These are phyloP conservation scores for Eudyptes chrysolophus DNA, from an alignment of 2,113 vertebrate genomes.

Conservation along the genomic window DNA sequence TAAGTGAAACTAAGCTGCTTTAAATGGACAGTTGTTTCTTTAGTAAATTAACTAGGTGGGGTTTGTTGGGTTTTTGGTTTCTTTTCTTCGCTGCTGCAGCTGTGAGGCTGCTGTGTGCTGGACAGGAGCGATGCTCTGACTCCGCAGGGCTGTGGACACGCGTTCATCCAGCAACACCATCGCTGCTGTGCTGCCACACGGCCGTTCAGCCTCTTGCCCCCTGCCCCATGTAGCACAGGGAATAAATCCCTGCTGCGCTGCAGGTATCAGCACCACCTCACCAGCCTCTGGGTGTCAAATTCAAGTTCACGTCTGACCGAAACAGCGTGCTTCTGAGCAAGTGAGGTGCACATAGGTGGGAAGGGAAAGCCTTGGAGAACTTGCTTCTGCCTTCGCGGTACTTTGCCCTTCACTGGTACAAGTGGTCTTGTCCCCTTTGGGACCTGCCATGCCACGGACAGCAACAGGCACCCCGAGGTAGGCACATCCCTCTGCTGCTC, in stretches of 20 bases:
- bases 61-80: no score
- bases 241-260: no score
- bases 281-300: neutral
- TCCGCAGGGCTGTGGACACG: neutral
- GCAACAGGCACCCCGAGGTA: fast-evolving
- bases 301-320: neutral
- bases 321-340: neutral
- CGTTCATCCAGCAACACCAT: neutral
- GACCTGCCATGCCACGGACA: fast-evolving
- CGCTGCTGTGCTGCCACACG: fast-evolving
- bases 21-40: neutral
- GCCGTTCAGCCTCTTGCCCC: neutral
- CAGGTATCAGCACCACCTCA: neutral
- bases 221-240: no score
- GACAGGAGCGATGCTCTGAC: neutral
- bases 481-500: neutral
- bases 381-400: neutral
- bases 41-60: neutral
- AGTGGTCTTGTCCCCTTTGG: neutral
- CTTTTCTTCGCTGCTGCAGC: neutral
- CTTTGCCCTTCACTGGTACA: neutral
- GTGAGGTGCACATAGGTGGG: fast-evolving
- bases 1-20: neutral
- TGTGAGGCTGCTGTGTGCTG: neutral
- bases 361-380: neutral